Evolutionary conservation across 2,888 invertebrate genomes (phyloP).

Genomic region (Diarsia rubi): DNA sequence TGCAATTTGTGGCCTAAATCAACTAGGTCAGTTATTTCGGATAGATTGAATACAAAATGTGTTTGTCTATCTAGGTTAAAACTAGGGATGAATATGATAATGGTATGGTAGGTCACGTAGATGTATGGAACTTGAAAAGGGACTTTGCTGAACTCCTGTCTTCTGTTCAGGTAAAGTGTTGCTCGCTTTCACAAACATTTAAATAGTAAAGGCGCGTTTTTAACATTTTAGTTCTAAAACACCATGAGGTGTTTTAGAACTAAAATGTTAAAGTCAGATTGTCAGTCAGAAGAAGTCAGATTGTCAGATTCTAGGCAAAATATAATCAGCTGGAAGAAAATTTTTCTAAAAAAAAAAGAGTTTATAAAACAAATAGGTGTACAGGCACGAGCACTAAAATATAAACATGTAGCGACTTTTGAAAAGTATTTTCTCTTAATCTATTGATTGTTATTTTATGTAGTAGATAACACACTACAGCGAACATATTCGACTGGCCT

Average conservation of each 20-base stretch:
- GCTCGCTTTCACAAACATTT: neutral
- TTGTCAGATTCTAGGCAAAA: too few relatives aligned
- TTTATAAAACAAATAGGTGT: constrained; percentile 8
- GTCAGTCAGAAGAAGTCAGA: too few relatives aligned
- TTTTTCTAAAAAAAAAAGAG: neutral
- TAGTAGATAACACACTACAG: too few relatives aligned
- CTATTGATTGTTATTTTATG: too few relatives aligned
- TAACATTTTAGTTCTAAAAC: too few relatives aligned
- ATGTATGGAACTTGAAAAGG: constrained; percentile 4
- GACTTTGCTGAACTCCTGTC: neutral
- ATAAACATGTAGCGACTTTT: too few relatives aligned
- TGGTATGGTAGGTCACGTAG: constrained; percentile 24
- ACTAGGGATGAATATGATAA: constrained; percentile 23
- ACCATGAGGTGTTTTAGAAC: too few relatives aligned
- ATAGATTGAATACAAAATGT: constrained; percentile 46
- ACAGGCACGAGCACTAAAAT: too few relatives aligned
- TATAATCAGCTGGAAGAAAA: neutral
- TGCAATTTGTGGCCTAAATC: constrained; percentile 38
- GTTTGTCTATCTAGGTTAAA: constrained; percentile 37
- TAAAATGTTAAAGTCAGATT: too few relatives aligned
- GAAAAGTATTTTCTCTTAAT: too few relatives aligned
- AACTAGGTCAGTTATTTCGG: constrained; percentile 33
- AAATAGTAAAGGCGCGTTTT: neutral
- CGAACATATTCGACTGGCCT: too few relatives aligned
- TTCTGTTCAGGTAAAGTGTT: neutral